These are phyloP conservation scores for Anoura caudifer DNA, from an alignment of 2,113 vertebrate genomes.

Conservation along the genomic window DNA sequence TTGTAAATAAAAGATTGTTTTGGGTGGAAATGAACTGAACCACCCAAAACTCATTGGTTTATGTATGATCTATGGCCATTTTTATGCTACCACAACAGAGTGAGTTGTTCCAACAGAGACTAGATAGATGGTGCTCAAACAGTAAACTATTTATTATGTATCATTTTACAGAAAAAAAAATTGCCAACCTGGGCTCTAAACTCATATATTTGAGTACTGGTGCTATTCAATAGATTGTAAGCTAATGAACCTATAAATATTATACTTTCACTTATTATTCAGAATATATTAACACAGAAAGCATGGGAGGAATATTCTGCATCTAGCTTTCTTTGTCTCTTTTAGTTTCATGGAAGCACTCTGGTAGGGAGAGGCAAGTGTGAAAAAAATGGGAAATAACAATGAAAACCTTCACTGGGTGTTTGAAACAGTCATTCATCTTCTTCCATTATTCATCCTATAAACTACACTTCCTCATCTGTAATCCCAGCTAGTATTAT, in stretches of 20 bases:
- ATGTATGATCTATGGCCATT: background rate
- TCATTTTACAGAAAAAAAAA: background rate
- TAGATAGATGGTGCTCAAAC: background rate
- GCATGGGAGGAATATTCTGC: background rate
- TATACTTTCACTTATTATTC: background rate
- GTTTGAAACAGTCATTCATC: background rate
- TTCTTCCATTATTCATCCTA: background rate
- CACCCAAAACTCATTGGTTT: background rate
- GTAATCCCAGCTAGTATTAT: background rate
- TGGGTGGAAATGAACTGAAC: background rate
- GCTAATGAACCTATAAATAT: background rate
- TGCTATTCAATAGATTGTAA: background rate
- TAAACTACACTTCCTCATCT: background rate
- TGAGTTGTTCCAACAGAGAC: background rate
- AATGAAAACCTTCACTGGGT: background rate
- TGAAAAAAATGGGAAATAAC: background rate
- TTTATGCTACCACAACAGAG: background rate
- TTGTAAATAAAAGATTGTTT: background rate
- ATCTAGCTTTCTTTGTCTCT: background rate
- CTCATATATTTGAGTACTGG: background rate
- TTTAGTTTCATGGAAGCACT: background rate
- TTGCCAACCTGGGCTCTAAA: background rate
- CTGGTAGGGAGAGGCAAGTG: background rate
- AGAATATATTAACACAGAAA: background rate
- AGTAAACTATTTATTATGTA: slow-evolving; percentile 40